Percentiles rank a stretch among this genome's conserved stretches.
These are phyloP conservation scores for Menidia beryllina DNA, from an alignment of 2,113 vertebrate species.

Conservation along the genomic window DNA sequence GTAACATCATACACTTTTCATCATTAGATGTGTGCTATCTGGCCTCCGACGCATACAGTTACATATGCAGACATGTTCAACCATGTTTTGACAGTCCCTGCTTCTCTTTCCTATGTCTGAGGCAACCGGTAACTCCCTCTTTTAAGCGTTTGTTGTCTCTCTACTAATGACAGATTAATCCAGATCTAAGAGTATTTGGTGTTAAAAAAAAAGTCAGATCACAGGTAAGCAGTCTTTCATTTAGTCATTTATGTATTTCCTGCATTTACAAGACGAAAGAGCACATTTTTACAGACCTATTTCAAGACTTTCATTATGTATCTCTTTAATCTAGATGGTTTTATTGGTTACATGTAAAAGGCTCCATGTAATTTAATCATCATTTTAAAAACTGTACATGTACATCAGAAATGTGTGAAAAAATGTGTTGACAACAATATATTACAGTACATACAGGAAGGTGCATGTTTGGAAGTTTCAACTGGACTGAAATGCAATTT, in stretches of 20 bases:
- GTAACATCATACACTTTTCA: constrained; percentile 48
- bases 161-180: constrained; percentile 73
- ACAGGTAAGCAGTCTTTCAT: constrained; percentile 45
- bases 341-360: not conserved
- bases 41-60: constrained; percentile 52
- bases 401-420: not conserved
- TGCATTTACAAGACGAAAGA: constrained; percentile 37
- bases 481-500: no score
- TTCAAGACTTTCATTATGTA: constrained; percentile 31
- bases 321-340: constrained; percentile 3
- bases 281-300: not conserved
- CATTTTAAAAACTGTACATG: not conserved
- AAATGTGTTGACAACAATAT: not conserved
- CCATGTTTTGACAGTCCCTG: constrained; percentile 63
- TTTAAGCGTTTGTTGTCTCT: constrained; percentile 63
- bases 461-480: no score
- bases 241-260: constrained; percentile 41
- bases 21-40: constrained; percentile 64
- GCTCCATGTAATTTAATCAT: not conserved
- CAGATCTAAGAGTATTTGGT: constrained; percentile 56
- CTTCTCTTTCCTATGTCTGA: constrained; percentile 35
- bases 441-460: no score
- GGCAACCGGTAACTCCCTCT: constrained; percentile 28
- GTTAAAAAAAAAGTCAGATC: constrained; percentile 48
- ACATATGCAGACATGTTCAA: constrained; percentile 55